Base-by-base conservation (phyloP, 2,113 vertebrate genomes). In the Pholis gunnellus region DNA sequence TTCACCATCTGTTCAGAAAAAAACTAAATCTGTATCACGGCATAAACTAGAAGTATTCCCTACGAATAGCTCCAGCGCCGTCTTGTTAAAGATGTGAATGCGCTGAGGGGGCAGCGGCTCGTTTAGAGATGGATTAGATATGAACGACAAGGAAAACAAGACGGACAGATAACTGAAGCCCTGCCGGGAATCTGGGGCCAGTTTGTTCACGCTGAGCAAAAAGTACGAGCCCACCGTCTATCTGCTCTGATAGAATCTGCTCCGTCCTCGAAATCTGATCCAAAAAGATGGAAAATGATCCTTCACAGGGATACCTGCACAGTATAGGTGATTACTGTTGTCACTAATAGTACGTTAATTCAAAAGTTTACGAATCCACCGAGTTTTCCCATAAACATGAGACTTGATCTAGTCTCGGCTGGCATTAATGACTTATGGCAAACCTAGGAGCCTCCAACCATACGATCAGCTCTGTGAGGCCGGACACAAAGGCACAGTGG, bases 1-100 rank as follows among this genome's bases (percentile, higher is more conserved):
- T 64, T 3, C 13, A 46, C 38, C 59, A 80, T 65, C 65, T 71
- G 59, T 18, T 72, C 34, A 63, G 31, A 31, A 27, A 60, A 60
- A 27, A 4, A 34, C 13, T 9, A 17, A 50, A 52, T 52, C 48
- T 20, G 48, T 52, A 8, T 52, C 48, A 52, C 20, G 1, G 18
- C 10, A 57, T 5, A 27, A 25, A 57, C 10, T 5, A 5, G n/a
- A 56, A 10, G 10, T n/a, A 13, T n/a, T n/a, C 52, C 52, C n/a
- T 56, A 56, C 25, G 10, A 56, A 56, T 56, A 10, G 11, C n/a
- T 10, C 2, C 52, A 9, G 48, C 6, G 8, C 2, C 2, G 1
- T 46, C 17, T 22, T 14, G 38, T 46, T 46, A 31, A 31, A 31
- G 71, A 60, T 61, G 42, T 11, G 4, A 17, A 40, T 1, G 22